phyloP scores from a whole-genome alignment of 1,140 invertebrate genomes.

The Aplysia californica region DNA sequence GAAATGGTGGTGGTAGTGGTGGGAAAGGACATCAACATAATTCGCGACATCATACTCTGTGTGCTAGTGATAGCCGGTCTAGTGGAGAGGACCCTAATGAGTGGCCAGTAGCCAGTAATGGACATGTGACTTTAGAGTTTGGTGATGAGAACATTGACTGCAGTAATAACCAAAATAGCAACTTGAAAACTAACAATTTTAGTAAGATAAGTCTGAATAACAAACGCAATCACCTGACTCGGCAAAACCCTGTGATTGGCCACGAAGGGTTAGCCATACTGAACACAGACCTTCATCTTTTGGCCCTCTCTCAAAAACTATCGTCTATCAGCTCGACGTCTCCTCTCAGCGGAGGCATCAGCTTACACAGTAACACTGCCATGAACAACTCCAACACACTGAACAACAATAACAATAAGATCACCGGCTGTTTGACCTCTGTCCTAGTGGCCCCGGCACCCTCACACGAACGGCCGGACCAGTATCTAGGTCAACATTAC shows the following conservation, averaged over 20 bases:
- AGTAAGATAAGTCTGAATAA: too few relatives aligned
- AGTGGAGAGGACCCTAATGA: background rate
- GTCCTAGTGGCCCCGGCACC: conserved; percentile 7
- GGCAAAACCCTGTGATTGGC: conserved; percentile 29
- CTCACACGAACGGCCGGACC: background rate
- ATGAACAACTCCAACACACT: conserved; percentile 16
- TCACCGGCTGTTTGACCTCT: conserved; percentile 16
- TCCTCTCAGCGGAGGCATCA: background rate
- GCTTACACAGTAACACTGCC: background rate
- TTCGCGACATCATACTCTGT: conserved; percentile 13
- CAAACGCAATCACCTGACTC: conserved; percentile 23
- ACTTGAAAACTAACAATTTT: background rate
- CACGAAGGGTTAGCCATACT: conserved; percentile 5
- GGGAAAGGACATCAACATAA: conserved; percentile 32
- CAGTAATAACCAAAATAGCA: conserved; percentile 16
- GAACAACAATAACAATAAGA: conserved; percentile 6
- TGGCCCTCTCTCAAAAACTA: conserved; percentile 30
- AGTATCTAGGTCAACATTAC: conserved; percentile 14
- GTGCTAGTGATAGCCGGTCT: conserved; percentile 4
- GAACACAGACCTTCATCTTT: conserved; percentile 32
- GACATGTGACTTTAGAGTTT: background rate
- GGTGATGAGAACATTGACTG: conserved; percentile 34
- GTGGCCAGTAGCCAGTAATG: background rate
- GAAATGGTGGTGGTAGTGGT: conserved; percentile 12
- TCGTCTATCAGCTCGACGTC: conserved; percentile 11